These are phyloP conservation scores for Cetonia aurata DNA, from an alignment of 2,888 invertebrate species.

Conservation along the genomic window DNA sequence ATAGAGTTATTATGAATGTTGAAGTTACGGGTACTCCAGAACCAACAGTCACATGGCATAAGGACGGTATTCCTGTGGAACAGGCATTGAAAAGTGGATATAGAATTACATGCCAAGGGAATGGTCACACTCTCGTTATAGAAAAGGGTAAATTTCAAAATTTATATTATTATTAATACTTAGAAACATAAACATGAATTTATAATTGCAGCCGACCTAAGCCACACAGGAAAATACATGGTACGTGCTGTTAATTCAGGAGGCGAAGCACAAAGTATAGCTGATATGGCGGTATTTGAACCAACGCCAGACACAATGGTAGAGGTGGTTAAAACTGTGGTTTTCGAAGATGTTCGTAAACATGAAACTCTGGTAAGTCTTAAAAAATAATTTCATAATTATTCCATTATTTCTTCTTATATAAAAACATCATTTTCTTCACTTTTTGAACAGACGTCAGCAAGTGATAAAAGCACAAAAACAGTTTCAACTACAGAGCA, in stretches of 20 bases:
- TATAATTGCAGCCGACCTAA: conserved; percentile 68
- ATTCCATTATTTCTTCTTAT: not conserved
- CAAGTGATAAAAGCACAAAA: conserved; percentile 53
- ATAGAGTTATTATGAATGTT: conserved; percentile 80
- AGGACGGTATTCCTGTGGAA: conserved; percentile 76
- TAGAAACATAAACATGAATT: conserved; percentile 18
- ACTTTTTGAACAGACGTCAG: conserved; percentile 50
- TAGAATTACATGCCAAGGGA: conserved; percentile 75
- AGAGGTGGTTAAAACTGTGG: conserved; percentile 76
- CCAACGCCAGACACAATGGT: conserved; percentile 77
- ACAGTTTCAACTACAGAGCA: conserved; percentile 49
- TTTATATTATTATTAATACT: not conserved
- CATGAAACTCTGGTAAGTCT: conserved; percentile 66
- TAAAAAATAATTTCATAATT: not conserved
- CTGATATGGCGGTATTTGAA: conserved; percentile 81
- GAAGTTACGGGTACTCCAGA: conserved; percentile 84
- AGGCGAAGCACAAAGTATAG: conserved; percentile 86
- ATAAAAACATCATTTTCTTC: conserved; percentile 19
- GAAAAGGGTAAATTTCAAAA: conserved; percentile 74
- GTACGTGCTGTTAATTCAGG: conserved; percentile 80
- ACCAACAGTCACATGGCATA: conserved; percentile 80
- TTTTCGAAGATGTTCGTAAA: conserved; percentile 71
- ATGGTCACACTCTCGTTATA: conserved; percentile 76
- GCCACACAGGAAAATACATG: conserved; percentile 83
- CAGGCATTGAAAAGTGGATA: conserved; percentile 69